These are phyloP conservation scores for Cyrtorhinus lividipennis DNA, from an alignment of 1,140 invertebrate genomes.

Conservation along the genomic window DNA sequence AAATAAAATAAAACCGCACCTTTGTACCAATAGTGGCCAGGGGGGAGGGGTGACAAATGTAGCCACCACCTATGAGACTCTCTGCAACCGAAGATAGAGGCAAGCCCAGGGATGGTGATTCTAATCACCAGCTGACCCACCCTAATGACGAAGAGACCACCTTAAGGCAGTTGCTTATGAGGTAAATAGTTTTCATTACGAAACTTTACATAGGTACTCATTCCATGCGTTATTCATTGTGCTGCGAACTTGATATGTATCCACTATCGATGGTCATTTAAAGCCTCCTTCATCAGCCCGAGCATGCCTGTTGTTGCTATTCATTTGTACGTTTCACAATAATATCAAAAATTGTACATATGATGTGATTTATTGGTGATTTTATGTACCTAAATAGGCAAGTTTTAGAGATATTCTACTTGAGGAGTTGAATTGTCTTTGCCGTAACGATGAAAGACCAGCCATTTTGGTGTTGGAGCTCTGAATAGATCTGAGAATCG, in stretches of 20 bases:
- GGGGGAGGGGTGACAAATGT: conserved; percentile 30
- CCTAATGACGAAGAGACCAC: conserved; percentile 56
- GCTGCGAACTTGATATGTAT: neutral
- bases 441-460: too few species aligned
- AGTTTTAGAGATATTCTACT: too few species aligned
- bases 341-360: too few species aligned
- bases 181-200: conserved; percentile 39
- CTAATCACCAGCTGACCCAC: conserved; percentile 17
- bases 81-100: conserved; percentile 14
- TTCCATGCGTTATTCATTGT: neutral
- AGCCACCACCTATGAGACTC: conserved; percentile 20
- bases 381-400: too few species aligned
- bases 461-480: too few species aligned
- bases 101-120: conserved; percentile 14
- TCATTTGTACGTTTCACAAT: too few species aligned
- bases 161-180: conserved; percentile 73
- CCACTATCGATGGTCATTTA: neutral
- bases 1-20: neutral
- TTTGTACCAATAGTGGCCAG: conserved; percentile 64
- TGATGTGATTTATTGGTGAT: too few species aligned
- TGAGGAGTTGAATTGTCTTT: too few species aligned
- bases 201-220: conserved; percentile 30
- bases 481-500: too few species aligned
- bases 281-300: too few species aligned
- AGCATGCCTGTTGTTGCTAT: too few species aligned